These are phyloP conservation scores for Pantala flavescens DNA, from an alignment of 1,140 invertebrate species.

Conservation along the genomic window DNA sequence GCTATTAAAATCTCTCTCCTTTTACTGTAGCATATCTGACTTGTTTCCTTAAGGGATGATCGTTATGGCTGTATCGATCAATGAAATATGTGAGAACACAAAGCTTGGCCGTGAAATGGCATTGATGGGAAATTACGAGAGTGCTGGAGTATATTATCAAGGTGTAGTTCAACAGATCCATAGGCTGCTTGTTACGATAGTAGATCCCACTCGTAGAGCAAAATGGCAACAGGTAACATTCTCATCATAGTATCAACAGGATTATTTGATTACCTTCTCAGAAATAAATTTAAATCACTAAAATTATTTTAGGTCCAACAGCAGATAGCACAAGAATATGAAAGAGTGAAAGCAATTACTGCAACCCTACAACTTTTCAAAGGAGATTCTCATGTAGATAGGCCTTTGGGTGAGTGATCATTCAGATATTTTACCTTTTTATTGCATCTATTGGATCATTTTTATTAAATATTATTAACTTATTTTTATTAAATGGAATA, in stretches of 20 bases:
- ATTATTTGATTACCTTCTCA: background rate
- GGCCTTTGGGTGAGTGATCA: slow-evolving; percentile 31
- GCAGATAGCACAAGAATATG: slow-evolving; percentile 80
- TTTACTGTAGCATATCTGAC: too few relatives aligned
- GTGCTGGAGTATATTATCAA: slow-evolving; percentile 88
- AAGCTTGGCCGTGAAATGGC: slow-evolving; percentile 90
- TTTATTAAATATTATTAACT: too few relatives aligned
- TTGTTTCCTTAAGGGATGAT: background rate
- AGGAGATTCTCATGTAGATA: slow-evolving; percentile 43
- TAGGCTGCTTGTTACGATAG: slow-evolving; percentile 66
- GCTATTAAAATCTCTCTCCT: too few relatives aligned
- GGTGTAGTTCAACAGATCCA: slow-evolving; percentile 85
- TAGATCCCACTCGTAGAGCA: slow-evolving; percentile 63
- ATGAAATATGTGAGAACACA: slow-evolving; percentile 84
- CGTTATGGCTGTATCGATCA: slow-evolving; percentile 67
- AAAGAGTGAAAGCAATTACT: slow-evolving; percentile 75
- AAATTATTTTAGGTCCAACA: slow-evolving; percentile 61
- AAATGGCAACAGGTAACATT: slow-evolving; percentile 76
- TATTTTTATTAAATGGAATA: too few relatives aligned
- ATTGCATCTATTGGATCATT: too few relatives aligned
- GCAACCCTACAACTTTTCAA: slow-evolving; percentile 55
- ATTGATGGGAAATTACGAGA: slow-evolving; percentile 90
- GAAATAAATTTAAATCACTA: background rate
- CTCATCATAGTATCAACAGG: background rate
- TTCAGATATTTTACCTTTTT: too few relatives aligned